Evolutionary conservation across 2,888 invertebrate genomes (phyloP), one percentile per base, ranked within the genome.

Genomic region (Geophilus truncorum): DNA sequence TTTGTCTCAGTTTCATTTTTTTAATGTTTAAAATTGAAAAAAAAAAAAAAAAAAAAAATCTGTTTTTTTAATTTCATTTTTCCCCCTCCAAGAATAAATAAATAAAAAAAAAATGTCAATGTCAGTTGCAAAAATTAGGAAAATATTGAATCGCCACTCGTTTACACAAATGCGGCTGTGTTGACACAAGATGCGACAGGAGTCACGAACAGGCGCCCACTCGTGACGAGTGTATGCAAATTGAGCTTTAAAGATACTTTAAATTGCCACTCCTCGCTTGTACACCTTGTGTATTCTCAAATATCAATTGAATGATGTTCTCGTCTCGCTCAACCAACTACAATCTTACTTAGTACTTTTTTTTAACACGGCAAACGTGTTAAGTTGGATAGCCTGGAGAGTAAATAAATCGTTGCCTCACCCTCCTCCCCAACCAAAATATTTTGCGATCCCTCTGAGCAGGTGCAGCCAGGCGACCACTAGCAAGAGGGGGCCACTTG

Each of bases 321-420:
- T 12, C 32, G 45, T 40, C 45, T 45, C 45, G 45, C 18, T 45
- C 45, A 45, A 45, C 45, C 45, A 45, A n/a, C 45, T 45, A 45
- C 45, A 45, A 45, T 45, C 45, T 45, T 45, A 45, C 23, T 28
- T 62, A 62, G 28, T 25, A 28, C 28, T 62, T 62, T 62, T 57
- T 57, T 62, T 28, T 62, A 62, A 62, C 62, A 62, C 62, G 23
- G 57, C 62, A 62, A 62, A 62, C 62, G 62, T 62, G 62, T 62
- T 62, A 62, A 62, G 62, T 62, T 62, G 28, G 62, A 62, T 62
- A 62, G 62, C 62, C 62, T 28, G 62, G 28, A 62, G 62, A 62
- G 62, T 62, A 62, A 62, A 62, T 62, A 62, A 62, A 62, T 62
- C 62, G 23, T 25, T 1, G 62, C 25, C 7, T 62, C 62, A 9